Base-by-base conservation (phyloP, 2,888 invertebrate genomes). In the Drosophila tanythrix region DNA sequence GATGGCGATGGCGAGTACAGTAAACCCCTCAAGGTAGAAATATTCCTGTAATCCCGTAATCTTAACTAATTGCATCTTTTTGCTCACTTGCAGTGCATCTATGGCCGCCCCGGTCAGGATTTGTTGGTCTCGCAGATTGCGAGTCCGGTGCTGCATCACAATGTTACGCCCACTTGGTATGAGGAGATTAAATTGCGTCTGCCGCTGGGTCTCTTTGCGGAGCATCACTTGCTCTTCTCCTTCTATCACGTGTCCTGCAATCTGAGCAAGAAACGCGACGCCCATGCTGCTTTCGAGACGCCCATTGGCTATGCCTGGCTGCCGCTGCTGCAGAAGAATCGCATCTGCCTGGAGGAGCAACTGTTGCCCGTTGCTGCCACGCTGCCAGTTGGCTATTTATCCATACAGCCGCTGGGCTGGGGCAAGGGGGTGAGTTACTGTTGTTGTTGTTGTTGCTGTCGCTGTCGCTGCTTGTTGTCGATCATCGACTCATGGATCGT, bases 211-310 rank as follows among this genome's bases (percentile, higher is more conserved):
- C 94, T 99, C 59, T 96, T 97, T 50, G 93, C 96, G 0, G 95
- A 96, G 60, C 99, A 99, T 93, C 99, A 99, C 92, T 93, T 99
- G 66, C 94, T 99, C 61, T 99, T 99, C 94, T 97, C 97, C 5
- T 99, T 99, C 94, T 96, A 97, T 91, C 99, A 99, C 93, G 97
- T 99, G 73, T 98, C 98, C 72, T 99, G 99, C 92, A 97, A 98
- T 93, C 95, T 96, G 78, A 95, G 96, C 59, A 96, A 97, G 93
- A 96, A 96, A 90, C 95, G 96, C 62, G 96, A 96, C 79, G 95
- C 95, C 38, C 95, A 95, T 69, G 95, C 96, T 21, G 76, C 92
- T 3, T 93, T 93, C 48, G 97, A 97, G 92, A 96, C 95, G 78
- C 96, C 97, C 85, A 97, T 99, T 62, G 99, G 99, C 73, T 99